Percentiles rank a stretch among this genome's conserved stretches.
Conservation (phyloP, 2,113 vertebrate species). For the Peromyscus polionotus region DNA sequence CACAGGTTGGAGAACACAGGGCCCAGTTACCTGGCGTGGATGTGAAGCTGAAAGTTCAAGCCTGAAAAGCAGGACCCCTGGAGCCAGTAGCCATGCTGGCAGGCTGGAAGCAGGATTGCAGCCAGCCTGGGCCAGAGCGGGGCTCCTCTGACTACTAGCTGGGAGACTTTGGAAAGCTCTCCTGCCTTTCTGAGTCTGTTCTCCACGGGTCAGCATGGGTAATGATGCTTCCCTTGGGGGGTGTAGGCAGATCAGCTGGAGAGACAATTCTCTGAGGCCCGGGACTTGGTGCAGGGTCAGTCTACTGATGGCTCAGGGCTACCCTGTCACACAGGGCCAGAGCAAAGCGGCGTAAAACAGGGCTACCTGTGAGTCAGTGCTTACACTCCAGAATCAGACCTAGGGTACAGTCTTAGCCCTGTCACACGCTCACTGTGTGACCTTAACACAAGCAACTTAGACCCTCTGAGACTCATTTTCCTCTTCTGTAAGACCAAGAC, state of each 20-base stretch:
- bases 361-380: neutral
- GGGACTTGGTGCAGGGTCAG: neutral
- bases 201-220: neutral
- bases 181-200: neutral
- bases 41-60: neutral
- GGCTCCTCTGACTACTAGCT: neutral
- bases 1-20: neutral
- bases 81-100: neutral
- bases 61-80: neutral
- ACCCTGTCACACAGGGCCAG: neutral
- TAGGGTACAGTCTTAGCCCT: neutral
- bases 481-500: neutral
- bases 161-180: neutral
- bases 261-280: neutral
- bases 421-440: fast-evolving
- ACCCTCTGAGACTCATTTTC: neutral
- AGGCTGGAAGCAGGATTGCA: neutral
- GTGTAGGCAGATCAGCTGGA: neutral
- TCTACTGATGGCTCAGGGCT: neutral
- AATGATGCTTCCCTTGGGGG: neutral
- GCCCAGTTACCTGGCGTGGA: neutral
- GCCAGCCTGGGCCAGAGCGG: neutral
- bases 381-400: neutral
- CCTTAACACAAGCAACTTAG: neutral
- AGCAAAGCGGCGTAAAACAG: neutral